Evolutionary conservation across 2,888 invertebrate species (phyloP), one percentile per base, ranked within the genome.

Genomic region (Sinopyrophorus schimmeli): DNA sequence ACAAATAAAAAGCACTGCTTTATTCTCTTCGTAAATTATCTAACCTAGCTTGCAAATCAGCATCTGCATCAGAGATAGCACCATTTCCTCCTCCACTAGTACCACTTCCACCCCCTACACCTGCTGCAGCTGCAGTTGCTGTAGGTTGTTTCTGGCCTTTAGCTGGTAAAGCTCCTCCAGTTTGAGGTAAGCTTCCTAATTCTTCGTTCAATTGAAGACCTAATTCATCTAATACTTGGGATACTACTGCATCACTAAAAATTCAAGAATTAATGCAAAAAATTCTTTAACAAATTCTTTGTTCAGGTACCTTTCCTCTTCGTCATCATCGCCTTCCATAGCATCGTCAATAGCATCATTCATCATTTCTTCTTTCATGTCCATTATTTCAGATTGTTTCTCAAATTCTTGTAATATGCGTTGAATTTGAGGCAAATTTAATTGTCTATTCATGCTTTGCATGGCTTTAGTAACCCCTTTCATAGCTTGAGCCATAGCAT

Each of bases 301-400:
- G 6, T 6, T 24, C 5, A 30, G 18, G n/a, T 9, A 89, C 91
- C 88, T 94, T 77, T 99, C 98, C 69, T 97, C 96, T 71, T 97
- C 96, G 70, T 99, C 99, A 30, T 87, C 96, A 69, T 96, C 98
- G 57, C 92, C 98, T 64, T 93, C 98, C 89, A 99, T 95, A 1
- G 98, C 99, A 77, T 99, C 99, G 73, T 99, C 99, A 68, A 99
- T 98, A 34, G 95, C 97, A 74, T 99, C 99, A 71, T 93, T 96
- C 87, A 99, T 99, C 83, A 99, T 94, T 76, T 99, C 99, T 73
- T 99, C 98, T 72, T 99, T 99, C 98, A 99, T 99, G 71, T 99
- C 98, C 99, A 99, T 99, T 42, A 99, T 96, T 76, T 99, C 98
- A 0, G 95, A 93, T 72, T 99, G 98, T 70, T 97, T 98, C 75